Percentiles rank a stretch among this genome's conserved stretches.
Evolutionary conservation across 2,888 invertebrate genomes (phyloP).

Genomic region (Scaptomyza polygonia): DNA sequence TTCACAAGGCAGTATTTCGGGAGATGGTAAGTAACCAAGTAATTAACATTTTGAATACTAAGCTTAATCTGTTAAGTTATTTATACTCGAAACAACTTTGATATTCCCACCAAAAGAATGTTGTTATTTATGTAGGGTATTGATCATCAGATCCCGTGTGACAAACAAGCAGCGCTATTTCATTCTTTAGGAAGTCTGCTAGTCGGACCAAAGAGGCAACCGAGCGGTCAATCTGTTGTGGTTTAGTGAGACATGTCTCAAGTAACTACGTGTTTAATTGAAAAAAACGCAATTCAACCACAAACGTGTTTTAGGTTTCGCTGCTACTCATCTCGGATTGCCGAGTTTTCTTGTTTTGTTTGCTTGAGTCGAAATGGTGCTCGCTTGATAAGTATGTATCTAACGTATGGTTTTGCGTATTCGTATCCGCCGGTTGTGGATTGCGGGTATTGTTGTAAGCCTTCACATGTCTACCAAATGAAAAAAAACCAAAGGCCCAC

Average conservation of each 20-base stretch:
- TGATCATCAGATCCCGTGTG: constrained; percentile 27
- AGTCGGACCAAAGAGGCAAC: constrained; percentile 12
- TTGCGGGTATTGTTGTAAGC: constrained; percentile 24
- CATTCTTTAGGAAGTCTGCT: constrained; percentile 6
- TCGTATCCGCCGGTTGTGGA: constrained; percentile 42
- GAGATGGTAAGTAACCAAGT: constrained; percentile 82
- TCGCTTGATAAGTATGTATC: constrained; percentile 13
- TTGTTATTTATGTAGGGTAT: constrained; percentile 4
- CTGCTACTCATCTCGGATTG: constrained; percentile 21
- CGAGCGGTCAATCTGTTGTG: constrained; percentile 57
- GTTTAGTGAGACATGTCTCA: constrained; percentile 55
- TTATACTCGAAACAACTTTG: not conserved
- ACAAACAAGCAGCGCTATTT: constrained; percentile 18
- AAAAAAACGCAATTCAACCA: constrained; percentile 55
- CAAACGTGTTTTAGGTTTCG: constrained; percentile 61
- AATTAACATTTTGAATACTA: not conserved
- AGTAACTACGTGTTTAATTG: constrained; percentile 64
- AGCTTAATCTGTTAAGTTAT: not conserved
- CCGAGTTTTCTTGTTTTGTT: constrained; percentile 26
- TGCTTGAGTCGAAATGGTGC: constrained; percentile 26
- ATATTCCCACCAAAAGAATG: constrained; percentile 10
- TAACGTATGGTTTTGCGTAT: constrained; percentile 11
- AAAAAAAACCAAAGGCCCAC: constrained; percentile 11
- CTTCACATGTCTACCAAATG: constrained; percentile 32
- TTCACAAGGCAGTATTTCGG: constrained; percentile 84